phyloP scores from a whole-genome alignment of 2,113 vertebrate species.

The Paralichthys olivaceus region DNA sequence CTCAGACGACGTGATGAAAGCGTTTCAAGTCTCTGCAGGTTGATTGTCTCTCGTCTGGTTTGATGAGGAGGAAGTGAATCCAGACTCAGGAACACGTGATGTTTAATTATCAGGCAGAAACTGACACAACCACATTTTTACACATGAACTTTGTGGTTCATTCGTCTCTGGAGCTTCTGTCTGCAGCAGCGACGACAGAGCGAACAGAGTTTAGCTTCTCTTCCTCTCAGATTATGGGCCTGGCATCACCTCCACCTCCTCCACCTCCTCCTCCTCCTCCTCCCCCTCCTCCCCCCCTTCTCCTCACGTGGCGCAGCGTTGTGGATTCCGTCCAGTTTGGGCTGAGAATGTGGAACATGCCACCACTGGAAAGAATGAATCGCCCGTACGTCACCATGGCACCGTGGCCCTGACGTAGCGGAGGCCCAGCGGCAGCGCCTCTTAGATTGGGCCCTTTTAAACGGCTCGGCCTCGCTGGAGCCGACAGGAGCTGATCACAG shows the following conservation, averaged over 20 bases:
- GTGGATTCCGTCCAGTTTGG: conserved; percentile 41
- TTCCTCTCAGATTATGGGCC: conserved; percentile 12
- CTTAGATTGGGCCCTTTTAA: background rate
- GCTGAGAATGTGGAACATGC: conserved; percentile 46
- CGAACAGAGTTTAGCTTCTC: no score
- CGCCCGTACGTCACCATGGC: conserved; percentile 29
- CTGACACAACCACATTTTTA: background rate
- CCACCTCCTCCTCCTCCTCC: conserved; percentile 9
- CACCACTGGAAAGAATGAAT: conserved; percentile 50
- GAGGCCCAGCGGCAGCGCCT: background rate
- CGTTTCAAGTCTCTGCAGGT: background rate
- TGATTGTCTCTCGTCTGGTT: background rate
- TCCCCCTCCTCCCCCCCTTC: background rate
- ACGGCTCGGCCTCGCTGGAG: background rate
- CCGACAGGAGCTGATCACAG: background rate
- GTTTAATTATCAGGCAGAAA: background rate
- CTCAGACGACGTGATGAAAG: no score
- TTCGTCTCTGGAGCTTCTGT: no score
- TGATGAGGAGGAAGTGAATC: background rate
- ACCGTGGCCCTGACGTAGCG: background rate
- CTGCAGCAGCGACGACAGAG: no score
- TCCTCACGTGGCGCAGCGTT: background rate
- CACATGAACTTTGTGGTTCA: background rate
- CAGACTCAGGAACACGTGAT: background rate
- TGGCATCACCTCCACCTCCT: conserved; percentile 1